Percentiles rank a stretch among this genome's conserved stretches.
Conservation (phyloP, 1,140 invertebrate species). For the Caerostris darwini region DNA sequence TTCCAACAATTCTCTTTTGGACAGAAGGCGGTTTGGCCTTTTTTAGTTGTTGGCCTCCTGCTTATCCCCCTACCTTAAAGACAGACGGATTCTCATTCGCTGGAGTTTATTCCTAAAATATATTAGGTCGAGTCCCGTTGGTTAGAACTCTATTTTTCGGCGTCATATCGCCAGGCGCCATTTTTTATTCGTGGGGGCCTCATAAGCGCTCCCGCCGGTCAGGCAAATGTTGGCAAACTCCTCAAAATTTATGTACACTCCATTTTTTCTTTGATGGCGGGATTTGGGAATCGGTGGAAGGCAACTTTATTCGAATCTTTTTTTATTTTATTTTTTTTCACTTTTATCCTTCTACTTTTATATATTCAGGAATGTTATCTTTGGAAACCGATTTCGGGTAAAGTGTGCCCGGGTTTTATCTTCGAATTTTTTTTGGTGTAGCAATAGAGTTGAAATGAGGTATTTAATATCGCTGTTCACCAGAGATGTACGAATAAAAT, state of each 20-base stretch:
- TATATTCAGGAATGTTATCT: slow-evolving; percentile 22
- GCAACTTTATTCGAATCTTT: slow-evolving; percentile 29
- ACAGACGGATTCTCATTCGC: slow-evolving; percentile 22
- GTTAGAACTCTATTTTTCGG: slow-evolving; percentile 59
- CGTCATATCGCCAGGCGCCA: slow-evolving; percentile 44
- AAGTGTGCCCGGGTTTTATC: not conserved
- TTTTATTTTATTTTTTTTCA: not conserved
- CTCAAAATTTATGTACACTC: slow-evolving; percentile 33
- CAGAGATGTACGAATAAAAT: no score
- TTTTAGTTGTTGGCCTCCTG: not conserved
- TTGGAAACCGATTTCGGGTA: slow-evolving; percentile 15
- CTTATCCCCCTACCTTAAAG: not conserved
- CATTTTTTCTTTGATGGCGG: slow-evolving; percentile 51
- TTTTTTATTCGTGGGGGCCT: slow-evolving; percentile 31
- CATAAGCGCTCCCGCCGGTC: slow-evolving; percentile 51
- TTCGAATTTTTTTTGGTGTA: no score
- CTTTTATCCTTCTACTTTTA: not conserved
- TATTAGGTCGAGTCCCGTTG: slow-evolving; percentile 56
- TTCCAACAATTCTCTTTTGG: slow-evolving; percentile 36
- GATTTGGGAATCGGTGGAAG: not conserved
- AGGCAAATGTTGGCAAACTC: slow-evolving; percentile 53
- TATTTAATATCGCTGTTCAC: no score
- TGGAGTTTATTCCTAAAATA: slow-evolving; percentile 65
- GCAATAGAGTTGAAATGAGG: no score
- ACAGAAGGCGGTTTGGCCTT: slow-evolving; percentile 43